Base-by-base conservation (phyloP, 2,113 vertebrate genomes). In the Sander lucioperca region DNA sequence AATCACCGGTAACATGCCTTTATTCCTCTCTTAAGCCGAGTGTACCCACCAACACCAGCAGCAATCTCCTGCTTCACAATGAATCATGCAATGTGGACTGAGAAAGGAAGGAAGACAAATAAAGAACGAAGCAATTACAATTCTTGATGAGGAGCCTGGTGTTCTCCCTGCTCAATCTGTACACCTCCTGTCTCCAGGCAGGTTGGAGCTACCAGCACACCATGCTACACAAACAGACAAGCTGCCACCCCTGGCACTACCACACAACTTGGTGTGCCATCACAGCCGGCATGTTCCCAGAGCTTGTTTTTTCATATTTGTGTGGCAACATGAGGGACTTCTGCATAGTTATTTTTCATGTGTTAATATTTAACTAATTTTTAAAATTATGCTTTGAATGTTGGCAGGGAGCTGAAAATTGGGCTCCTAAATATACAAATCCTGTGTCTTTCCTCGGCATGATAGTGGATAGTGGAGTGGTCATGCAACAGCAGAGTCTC, bases 151-250 rank as follows among this genome's bases (percentile, higher is more conserved):
- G 72, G 84, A 90, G 54, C 77, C 83, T 76, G 76, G 86, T 93
- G 86, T 91, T 90, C 83, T 90, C 82, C 74, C 59, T 75, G 68
- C 89, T 89, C 84, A 84, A 83, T 90, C 90, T 92, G 91, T 63
- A 86, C 85, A 87, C 91, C 86, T 91, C 86, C 90, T 93, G 72
- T 86, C 87, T 86, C 81, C 59, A 62, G 90, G 91, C 90, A 94
- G 87, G 91, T 94, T 90, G 86, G 75, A 83, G 56, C 78, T 73
- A 72, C 80, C 80, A 70, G 79, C 82, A 82, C 82, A 79, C 88
- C 83, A 71, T 14, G 62, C 80, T 59, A 67, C 85, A 79, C 76
- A 77, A 63, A 85, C 85, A 80, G 69, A 89, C 94, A 89, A 90
- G 84, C 88, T 90, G 91, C 84, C 90, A 71, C 74, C 86, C 85